These are phyloP conservation scores for Syrphus vitripennis DNA, from an alignment of 2,888 invertebrate species.

Conservation along the genomic window DNA sequence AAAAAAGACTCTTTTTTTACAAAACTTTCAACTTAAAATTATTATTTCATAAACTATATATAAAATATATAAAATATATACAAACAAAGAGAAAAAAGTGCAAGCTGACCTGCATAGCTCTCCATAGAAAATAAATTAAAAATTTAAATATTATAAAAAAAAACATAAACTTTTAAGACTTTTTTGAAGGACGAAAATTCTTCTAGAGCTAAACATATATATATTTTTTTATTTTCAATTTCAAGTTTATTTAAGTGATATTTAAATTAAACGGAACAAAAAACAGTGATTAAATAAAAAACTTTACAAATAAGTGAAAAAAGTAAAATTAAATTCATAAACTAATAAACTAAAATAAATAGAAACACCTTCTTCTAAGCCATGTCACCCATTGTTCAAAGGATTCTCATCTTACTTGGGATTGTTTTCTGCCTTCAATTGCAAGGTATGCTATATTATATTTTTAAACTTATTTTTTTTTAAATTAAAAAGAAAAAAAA, in stretches of 20 bases:
- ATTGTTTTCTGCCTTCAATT: slow-evolving; percentile 77
- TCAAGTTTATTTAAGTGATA: background rate
- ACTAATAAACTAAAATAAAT: background rate
- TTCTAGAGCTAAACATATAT: background rate
- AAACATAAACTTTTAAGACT: background rate
- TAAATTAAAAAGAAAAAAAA: background rate
- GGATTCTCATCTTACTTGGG: slow-evolving; percentile 78
- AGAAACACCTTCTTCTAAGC: slow-evolving; percentile 4
- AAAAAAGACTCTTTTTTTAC: background rate
- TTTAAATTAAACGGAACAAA: background rate
- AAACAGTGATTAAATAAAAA: background rate
- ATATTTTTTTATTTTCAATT: background rate
- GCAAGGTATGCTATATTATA: slow-evolving; percentile 75
- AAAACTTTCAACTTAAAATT: background rate
- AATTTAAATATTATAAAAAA: background rate
- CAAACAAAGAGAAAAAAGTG: background rate
- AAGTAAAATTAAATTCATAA: background rate
- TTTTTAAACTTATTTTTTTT: background rate
- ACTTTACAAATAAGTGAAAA: background rate
- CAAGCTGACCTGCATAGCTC: background rate
- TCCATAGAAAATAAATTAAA: background rate
- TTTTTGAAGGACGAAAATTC: background rate
- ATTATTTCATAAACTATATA: background rate
- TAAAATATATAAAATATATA: no score
- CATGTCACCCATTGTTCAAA: slow-evolving; percentile 79